Conservation (phyloP, 2,888 invertebrate genomes). For the Gastracanthus pulcherrimus region DNA sequence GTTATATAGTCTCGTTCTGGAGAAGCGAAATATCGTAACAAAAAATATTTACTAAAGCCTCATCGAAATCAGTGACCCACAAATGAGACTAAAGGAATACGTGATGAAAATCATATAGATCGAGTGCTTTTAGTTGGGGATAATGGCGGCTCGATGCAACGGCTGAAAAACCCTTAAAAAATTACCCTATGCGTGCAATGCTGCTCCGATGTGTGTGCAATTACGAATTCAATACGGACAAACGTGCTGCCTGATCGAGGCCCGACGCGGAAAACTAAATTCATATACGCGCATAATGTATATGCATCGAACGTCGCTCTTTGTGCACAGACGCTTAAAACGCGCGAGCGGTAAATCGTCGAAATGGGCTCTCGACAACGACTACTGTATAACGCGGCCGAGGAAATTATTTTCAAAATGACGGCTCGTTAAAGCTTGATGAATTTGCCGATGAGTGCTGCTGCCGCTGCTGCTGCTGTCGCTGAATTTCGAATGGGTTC, state of each 20-base stretch:
- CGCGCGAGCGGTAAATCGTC: background rate
- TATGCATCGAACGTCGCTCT: constrained; percentile 7
- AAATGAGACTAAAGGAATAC: background rate
- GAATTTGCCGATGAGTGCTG: background rate
- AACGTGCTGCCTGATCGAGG: background rate
- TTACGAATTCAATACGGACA: constrained; percentile 7
- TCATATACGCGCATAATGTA: no score
- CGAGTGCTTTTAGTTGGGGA: constrained; percentile 18
- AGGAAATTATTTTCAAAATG: constrained; percentile 33
- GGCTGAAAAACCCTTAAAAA: background rate
- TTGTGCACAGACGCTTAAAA: background rate
- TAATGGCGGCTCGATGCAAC: background rate
- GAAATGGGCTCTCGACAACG: constrained; percentile 23
- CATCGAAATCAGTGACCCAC: no score
- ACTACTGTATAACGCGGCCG: background rate
- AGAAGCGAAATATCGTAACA: no score
- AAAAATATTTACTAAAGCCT: no score
- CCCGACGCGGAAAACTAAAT: background rate
- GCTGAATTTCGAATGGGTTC: background rate
- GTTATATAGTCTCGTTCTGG: no score
- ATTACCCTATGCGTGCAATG: no score
- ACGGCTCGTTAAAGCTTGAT: constrained; percentile 28
- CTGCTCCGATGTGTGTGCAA: background rate
- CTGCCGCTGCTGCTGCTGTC: background rate
- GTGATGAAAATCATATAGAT: background rate